These are phyloP conservation scores for Triplophysa rosa DNA, from an alignment of 2,113 vertebrate genomes.

Conservation along the genomic window DNA sequence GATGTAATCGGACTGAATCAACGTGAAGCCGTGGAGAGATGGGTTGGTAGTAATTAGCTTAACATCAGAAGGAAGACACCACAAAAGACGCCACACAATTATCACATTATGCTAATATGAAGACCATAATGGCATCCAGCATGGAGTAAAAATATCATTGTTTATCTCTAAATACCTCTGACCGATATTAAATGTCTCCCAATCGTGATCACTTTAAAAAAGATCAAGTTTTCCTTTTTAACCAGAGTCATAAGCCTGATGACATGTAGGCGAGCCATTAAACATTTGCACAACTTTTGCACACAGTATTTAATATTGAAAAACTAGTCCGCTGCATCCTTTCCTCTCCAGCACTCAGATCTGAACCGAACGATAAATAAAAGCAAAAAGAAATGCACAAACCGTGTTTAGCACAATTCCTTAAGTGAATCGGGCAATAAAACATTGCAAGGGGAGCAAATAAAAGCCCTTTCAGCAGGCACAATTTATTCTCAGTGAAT, in stretches of 20 bases:
- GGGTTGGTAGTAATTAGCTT: slow-evolving; percentile 21
- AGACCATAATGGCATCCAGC: slow-evolving; percentile 12
- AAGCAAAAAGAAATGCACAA: too few species aligned
- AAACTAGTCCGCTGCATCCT: too few species aligned
- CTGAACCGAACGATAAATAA: too few species aligned
- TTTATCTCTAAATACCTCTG: slow-evolving; percentile 18
- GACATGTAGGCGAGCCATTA: background rate
- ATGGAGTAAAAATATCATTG: slow-evolving; percentile 20
- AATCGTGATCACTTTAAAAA: background rate
- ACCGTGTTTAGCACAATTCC: background rate
- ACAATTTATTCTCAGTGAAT: background rate
- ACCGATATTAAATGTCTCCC: slow-evolving; percentile 9
- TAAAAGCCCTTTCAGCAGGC: background rate
- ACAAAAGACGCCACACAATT: slow-evolving; percentile 12
- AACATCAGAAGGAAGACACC: slow-evolving; percentile 7
- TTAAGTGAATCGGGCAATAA: background rate
- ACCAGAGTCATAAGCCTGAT: background rate
- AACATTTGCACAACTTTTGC: background rate
- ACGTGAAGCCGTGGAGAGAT: background rate
- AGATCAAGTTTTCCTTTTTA: slow-evolving; percentile 3
- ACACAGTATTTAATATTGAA: too few species aligned
- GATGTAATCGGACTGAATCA: background rate
- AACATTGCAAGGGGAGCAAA: background rate
- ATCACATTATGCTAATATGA: slow-evolving; percentile 27
- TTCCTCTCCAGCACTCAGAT: too few species aligned